phyloP scores from a whole-genome alignment of 2,797 vertebrate species.

The Coranthus polyacanthus region DNA sequence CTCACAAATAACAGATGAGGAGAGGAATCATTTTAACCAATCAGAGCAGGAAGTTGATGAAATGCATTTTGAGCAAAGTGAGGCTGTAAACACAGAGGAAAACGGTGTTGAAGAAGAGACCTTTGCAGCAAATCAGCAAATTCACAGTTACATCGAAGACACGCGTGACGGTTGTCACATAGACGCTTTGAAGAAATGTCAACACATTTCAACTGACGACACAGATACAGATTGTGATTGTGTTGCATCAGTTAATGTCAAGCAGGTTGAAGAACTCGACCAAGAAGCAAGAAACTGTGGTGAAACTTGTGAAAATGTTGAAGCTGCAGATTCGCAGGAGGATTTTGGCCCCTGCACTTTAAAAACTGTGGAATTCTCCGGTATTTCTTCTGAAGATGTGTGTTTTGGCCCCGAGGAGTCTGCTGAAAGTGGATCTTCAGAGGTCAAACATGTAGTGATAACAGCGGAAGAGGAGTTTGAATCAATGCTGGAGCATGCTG shows the following conservation, averaged over 20 bases:
- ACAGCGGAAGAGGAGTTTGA: constrained; percentile 38
- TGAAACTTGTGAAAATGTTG: neutral
- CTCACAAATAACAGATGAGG: constrained; percentile 76
- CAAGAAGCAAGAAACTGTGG: too few species aligned
- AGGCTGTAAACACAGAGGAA: constrained; percentile 10
- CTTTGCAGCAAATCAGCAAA: constrained; percentile 6
- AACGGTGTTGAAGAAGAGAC: neutral
- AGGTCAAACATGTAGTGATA: constrained; percentile 30
- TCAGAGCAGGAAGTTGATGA: constrained; percentile 17
- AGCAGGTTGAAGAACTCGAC: constrained; percentile 15
- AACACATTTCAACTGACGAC: constrained; percentile 21
- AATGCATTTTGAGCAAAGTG: constrained; percentile 3
- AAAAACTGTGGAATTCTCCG: too few species aligned
- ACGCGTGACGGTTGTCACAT: neutral
- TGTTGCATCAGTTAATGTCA: neutral
- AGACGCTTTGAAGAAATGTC: neutral
- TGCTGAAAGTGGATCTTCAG: neutral
- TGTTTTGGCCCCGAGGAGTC: constrained; percentile 10
- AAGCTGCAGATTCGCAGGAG: neutral
- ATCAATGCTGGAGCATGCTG: neutral
- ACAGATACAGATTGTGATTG: constrained; percentile 12
- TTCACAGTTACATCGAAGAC: neutral
- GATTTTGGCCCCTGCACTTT: neutral
- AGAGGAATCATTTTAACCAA: constrained; percentile 32
- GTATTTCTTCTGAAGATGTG: neutral